Evolutionary conservation across 2,888 invertebrate genomes (phyloP), one percentile per base, ranked within the genome.

Genomic region (Phoenoteleia sp.): DNA sequence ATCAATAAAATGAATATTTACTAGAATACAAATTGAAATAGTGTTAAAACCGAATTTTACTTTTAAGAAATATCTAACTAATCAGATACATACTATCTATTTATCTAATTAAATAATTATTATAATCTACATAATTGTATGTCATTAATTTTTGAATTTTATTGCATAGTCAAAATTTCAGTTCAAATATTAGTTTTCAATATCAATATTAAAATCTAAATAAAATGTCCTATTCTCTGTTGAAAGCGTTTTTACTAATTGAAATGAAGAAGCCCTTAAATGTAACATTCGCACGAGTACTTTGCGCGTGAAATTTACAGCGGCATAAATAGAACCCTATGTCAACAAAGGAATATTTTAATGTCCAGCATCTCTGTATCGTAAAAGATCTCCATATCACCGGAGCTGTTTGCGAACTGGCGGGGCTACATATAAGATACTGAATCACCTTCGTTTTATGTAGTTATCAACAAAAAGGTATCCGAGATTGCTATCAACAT

Each of bases 331-430:
- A 49, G 25, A 67, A 21, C n/a, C 27, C 62, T 9, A 19, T 25
- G 67, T 74, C 67, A 67, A 81, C 74, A 75, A 75, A 75, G 39
- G 75, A 54, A 81, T 81, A 60, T 75, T 81, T 81, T 67, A 75
- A 75, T 81, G 69, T 21, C 29, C 67, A 74, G 6, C 23, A 47
- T 36, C 9, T 54, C 29, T 17, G 3, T 64, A 52, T 80, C 64
- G 25, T 54, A 47, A 72, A 72, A 64, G 79, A 77, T 79, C 62
- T 64, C 33, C 62, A 60, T 64, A 81, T 81, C 74, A 67, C 21
- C 74, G 19, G 33, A 58, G 47, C 74, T 66, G 72, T 66, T 72
- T 80, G 72, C 62, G 21, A 69, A 79, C 62, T 64, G 36, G 71
- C 36, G 42, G 21, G 62, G 49, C 62, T 62, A 80, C 64, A 60